Percentiles rank a stretch among this genome's conserved stretches.
Evolutionary conservation across 1,140 invertebrate genomes (phyloP).

Genomic region (Cydia strobilella): DNA sequence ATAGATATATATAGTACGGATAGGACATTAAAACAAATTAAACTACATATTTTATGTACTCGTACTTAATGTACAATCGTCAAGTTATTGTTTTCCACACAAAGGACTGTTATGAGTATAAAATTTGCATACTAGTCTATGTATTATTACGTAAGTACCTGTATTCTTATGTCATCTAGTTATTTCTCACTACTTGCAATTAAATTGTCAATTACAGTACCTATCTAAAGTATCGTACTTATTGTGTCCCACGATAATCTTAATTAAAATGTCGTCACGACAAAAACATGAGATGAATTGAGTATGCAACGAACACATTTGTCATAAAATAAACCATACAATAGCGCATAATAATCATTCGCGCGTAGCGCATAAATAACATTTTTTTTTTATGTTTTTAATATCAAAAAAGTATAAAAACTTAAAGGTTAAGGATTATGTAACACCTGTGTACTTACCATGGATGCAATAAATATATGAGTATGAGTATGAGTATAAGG

Average conservation of each 20-base stretch:
- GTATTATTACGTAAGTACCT: background rate
- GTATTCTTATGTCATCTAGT: slow-evolving; percentile 46
- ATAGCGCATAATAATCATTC: background rate
- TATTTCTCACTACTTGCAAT: slow-evolving; percentile 39
- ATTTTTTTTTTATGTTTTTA: too few relatives aligned
- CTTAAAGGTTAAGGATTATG: too few relatives aligned
- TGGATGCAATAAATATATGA: too few relatives aligned
- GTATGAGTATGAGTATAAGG: too few relatives aligned
- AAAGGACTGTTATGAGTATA: background rate
- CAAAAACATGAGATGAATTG: slow-evolving; percentile 6
- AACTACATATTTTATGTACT: too few relatives aligned
- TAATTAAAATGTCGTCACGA: slow-evolving; percentile 2
- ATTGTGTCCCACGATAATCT: slow-evolving; percentile 3
- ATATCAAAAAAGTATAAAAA: too few relatives aligned
- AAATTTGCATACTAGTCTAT: background rate
- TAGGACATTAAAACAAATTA: background rate
- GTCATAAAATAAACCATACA: background rate
- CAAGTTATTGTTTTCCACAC: background rate
- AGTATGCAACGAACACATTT: background rate
- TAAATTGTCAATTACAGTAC: slow-evolving; percentile 12
- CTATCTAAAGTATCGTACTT: background rate
- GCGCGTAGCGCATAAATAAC: background rate
- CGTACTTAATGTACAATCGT: too few relatives aligned
- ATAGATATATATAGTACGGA: too few relatives aligned
- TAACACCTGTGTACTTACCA: too few relatives aligned